Conservation (phyloP, 2,888 invertebrate species). For the Oligia latruncula region DNA sequence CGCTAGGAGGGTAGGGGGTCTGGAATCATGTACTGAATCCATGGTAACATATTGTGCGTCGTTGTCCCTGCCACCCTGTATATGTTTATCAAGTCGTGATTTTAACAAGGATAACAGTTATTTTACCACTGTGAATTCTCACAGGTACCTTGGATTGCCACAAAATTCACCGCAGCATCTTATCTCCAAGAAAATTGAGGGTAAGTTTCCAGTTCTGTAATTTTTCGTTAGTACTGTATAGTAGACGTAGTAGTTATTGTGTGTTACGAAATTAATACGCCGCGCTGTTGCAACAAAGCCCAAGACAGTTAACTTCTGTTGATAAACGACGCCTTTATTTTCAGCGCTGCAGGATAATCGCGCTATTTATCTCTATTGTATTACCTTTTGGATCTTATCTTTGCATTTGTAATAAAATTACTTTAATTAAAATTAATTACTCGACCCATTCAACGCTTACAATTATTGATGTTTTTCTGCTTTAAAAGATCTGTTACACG, state of each 20-base stretch:
- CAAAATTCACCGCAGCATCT: slow-evolving; percentile 86
- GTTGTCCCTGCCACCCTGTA: neutral
- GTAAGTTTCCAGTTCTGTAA: slow-evolving; percentile 80
- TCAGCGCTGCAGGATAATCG: slow-evolving; percentile 36
- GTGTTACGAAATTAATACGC: neutral
- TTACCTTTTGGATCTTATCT: slow-evolving; percentile 61
- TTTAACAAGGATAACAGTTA: neutral
- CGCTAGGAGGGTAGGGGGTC: too few relatives aligned
- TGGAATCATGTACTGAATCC: neutral
- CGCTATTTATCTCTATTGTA: slow-evolving; percentile 49
- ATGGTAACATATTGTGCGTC: neutral
- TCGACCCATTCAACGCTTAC: slow-evolving; percentile 36
- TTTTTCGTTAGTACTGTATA: neutral
- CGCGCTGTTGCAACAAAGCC: slow-evolving; percentile 15
- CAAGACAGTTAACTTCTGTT: slow-evolving; percentile 22
- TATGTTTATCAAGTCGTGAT: neutral
- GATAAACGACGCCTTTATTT: slow-evolving; percentile 43
- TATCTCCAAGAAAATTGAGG: slow-evolving; percentile 92
- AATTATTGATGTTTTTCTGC: slow-evolving; percentile 30
- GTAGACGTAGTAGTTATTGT: neutral
- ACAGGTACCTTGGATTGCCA: slow-evolving; percentile 91
- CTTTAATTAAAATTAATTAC: slow-evolving; percentile 57
- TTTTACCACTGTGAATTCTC: slow-evolving; percentile 5
- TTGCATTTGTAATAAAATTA: slow-evolving; percentile 48
- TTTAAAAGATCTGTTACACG: slow-evolving; percentile 11